Conservation (phyloP, 2,797 vertebrate genomes). For the Gouania willdenowi region DNA sequence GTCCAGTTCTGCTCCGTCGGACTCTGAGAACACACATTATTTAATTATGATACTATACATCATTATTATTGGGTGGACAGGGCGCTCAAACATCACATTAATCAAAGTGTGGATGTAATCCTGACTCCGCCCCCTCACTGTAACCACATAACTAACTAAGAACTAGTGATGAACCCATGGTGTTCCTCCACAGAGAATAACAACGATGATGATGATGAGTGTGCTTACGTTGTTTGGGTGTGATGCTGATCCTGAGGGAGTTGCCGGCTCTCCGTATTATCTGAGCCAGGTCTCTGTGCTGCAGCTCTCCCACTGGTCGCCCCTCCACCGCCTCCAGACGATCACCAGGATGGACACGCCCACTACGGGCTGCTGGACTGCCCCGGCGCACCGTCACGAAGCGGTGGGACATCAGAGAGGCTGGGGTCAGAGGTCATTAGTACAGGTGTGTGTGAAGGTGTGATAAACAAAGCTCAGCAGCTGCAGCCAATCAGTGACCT, state of each 20-base stretch:
- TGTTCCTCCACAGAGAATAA: too few relatives aligned
- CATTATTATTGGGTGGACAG: too few relatives aligned
- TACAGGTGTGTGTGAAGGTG: too few relatives aligned
- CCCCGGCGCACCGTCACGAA: constrained; percentile 76
- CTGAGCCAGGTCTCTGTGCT: constrained; percentile 77
- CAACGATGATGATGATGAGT: too few relatives aligned
- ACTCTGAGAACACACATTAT: constrained; percentile 35
- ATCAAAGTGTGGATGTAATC: too few relatives aligned
- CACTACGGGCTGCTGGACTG: constrained; percentile 71
- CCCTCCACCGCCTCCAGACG: constrained; percentile 70
- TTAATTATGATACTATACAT: too few relatives aligned
- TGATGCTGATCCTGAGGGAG: constrained; percentile 71
- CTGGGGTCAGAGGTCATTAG: constrained; percentile 15
- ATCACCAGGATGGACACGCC: constrained; percentile 66
- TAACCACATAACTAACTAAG: too few relatives aligned
- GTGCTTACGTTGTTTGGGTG: constrained; percentile 41
- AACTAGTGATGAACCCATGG: too few relatives aligned
- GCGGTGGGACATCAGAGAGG: constrained; percentile 71
- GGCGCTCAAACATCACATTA: too few relatives aligned
- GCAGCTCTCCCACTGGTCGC: constrained; percentile 54
- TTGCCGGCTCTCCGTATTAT: constrained; percentile 77
- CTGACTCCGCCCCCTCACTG: too few relatives aligned
- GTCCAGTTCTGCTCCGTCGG: constrained; percentile 63
- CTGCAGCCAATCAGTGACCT: too few relatives aligned
- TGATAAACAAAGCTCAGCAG: too few relatives aligned